Base-by-base conservation (phyloP, 2,113 vertebrate species). In the Sminthopsis crassicaudata region DNA sequence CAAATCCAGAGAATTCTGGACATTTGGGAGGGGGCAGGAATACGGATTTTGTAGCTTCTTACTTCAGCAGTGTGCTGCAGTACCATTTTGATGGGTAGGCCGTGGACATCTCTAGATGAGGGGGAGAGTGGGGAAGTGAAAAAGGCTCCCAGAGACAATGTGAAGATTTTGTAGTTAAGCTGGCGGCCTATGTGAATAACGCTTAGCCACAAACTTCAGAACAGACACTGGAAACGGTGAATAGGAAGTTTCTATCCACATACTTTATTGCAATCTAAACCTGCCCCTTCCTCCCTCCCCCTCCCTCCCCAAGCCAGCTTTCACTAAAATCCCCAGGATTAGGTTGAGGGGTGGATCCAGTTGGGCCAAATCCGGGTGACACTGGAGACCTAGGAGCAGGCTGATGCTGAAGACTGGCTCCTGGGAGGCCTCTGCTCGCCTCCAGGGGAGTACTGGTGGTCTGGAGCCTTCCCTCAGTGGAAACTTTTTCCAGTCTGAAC, bases 191-290 rank as follows among this genome's bases (percentile, higher is more conserved):
- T 42, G 0, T 42, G n/a, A 84, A 84, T 19, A 22, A 2, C 1
- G 67, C 8, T n/a, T 42, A 84, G 67, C 67, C 19, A 84, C 67
- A 42, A 42, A 84, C n/a, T 19, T 8, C 7, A 95, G 30, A 67
- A 94, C 97, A 94, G 53, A 96, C 46, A 92, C 22, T 42, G 48
- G 55, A 96, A 76, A 91, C 95, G 22, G 12, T 94, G 76, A 94
- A 94, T 95, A 92, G n/a, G 27, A 2, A 84, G 2, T 84, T 97
- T 97, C 36, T 95, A 92, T 36, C 36, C 90, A 53, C 27, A n/a
- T 42, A 48, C 55, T 92, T 98, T 97, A 98, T 97, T 96, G 67
- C 19, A 96, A 92, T 53, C 76, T 84, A 84, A 96, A 54, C 16
- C 42, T 53, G 46, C 26, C 57, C 12, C 10, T 22, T 19, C 48